A percentile compares a stretch with the other conserved stretches of the same genome.
phyloP scores from a whole-genome alignment of 2,113 vertebrate species.

The Megaceryle torquata region DNA sequence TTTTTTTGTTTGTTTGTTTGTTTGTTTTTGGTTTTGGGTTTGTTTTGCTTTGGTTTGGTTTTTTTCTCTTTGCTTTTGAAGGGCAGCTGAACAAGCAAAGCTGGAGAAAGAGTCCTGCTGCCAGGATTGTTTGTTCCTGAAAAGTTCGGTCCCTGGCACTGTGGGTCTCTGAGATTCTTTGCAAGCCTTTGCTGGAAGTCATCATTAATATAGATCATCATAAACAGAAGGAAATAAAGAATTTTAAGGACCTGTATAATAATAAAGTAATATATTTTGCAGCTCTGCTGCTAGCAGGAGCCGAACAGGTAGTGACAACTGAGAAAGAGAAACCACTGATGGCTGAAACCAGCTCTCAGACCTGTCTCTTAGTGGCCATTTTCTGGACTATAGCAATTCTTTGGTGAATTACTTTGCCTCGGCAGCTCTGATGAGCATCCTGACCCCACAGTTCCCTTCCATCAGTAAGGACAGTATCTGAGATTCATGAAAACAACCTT shows the following conservation, averaged over 20 bases:
- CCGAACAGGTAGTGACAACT: not conserved
- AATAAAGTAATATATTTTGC: not conserved
- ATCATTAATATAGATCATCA: not conserved
- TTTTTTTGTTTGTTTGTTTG: no score
- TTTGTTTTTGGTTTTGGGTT: no score
- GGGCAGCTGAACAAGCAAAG: not conserved
- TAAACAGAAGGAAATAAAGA: not conserved
- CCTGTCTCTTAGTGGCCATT: not conserved
- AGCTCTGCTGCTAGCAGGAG: not conserved
- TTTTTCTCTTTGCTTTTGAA: not conserved
- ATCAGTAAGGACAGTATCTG: not conserved
- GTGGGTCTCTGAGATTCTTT: not conserved
- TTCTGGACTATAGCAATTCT: not conserved
- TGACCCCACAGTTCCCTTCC: not conserved
- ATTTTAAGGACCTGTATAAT: not conserved
- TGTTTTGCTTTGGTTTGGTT: no score
- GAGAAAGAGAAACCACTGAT: not conserved
- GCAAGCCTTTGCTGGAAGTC: not conserved
- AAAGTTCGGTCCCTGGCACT: not conserved
- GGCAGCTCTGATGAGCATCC: not conserved
- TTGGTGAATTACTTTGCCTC: not conserved
- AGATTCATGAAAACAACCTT: not conserved
- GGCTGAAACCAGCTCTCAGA: not conserved
- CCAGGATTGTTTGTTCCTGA: not conserved
- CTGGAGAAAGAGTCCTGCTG: not conserved